These are phyloP conservation scores for Embidobia sp. DNA, from an alignment of 2,888 invertebrate genomes.

Conservation along the genomic window DNA sequence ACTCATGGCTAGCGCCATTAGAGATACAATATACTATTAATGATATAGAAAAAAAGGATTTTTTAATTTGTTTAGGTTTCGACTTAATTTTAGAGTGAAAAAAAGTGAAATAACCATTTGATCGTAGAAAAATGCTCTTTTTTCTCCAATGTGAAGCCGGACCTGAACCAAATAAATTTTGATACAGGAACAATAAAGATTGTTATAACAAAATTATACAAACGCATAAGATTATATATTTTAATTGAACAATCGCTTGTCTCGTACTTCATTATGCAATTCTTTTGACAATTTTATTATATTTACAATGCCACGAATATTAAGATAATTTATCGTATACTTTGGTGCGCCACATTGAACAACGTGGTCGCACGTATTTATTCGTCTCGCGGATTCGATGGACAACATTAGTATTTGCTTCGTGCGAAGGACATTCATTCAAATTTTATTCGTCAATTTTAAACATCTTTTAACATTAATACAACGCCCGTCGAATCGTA, in stretches of 20 bases:
- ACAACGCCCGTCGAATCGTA: conserved; percentile 40
- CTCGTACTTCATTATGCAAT: conserved; percentile 34
- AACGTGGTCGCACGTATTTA: conserved; percentile 50
- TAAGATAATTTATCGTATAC: conserved; percentile 78
- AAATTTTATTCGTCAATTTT: conserved; percentile 4
- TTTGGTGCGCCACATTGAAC: conserved; percentile 69
- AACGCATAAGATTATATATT: conserved; percentile 46
- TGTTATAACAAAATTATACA: too few species aligned
- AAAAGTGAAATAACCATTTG: too few species aligned
- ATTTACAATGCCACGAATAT: conserved; percentile 77
- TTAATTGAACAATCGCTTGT: conserved; percentile 31
- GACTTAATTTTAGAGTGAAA: too few species aligned
- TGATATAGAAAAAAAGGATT: too few species aligned
- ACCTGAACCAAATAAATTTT: too few species aligned
- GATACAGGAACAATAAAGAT: too few species aligned
- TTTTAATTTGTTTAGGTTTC: too few species aligned
- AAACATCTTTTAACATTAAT: conserved; percentile 35
- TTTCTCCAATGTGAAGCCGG: too few species aligned
- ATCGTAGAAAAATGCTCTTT: too few species aligned
- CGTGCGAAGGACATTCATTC: conserved; percentile 8
- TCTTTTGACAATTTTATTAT: conserved; percentile 69
- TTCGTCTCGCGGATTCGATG: conserved; percentile 56
- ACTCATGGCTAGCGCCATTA: too few species aligned
- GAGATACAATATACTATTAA: too few species aligned
- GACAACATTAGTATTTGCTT: conserved; percentile 19